phyloP scores from a whole-genome alignment of 2,888 invertebrate genomes.

The Luperina nickerlii region DNA sequence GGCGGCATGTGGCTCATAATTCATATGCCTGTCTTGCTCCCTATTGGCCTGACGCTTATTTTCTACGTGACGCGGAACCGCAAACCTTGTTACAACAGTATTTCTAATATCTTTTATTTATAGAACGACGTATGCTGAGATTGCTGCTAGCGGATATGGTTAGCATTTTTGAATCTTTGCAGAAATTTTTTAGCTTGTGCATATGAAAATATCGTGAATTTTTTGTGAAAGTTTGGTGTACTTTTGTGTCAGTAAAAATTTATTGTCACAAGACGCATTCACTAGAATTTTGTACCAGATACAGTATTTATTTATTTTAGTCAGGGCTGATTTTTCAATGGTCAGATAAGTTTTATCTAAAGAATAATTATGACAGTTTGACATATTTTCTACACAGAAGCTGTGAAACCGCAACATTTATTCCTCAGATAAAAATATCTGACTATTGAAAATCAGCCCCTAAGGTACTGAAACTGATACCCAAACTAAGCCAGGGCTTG shows the following conservation, averaged over 20 bases:
- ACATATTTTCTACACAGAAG: background rate
- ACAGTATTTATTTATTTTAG: background rate
- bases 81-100: constrained; percentile 77
- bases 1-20: constrained; percentile 79
- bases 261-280: background rate
- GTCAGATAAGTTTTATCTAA: too few species aligned
- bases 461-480: background rate
- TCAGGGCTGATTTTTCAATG: too few species aligned
- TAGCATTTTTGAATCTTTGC: constrained; percentile 31
- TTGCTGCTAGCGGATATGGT: constrained; percentile 28
- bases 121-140: constrained; percentile 56
- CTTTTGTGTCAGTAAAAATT: background rate
- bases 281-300: background rate
- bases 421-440: background rate
- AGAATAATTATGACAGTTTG: background rate
- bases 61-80: constrained; percentile 84
- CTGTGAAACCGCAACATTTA: background rate
- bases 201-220: constrained; percentile 11
- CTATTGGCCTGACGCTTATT: constrained; percentile 84
- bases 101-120: constrained; percentile 78
- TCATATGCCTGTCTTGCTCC: constrained; percentile 83
- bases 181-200: constrained; percentile 16
- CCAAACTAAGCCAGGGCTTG: background rate
- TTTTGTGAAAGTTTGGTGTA: background rate
- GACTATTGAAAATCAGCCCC: background rate